These are phyloP conservation scores for Crotalus tigris DNA, from an alignment of 2,113 vertebrate genomes.

Conservation along the genomic window DNA sequence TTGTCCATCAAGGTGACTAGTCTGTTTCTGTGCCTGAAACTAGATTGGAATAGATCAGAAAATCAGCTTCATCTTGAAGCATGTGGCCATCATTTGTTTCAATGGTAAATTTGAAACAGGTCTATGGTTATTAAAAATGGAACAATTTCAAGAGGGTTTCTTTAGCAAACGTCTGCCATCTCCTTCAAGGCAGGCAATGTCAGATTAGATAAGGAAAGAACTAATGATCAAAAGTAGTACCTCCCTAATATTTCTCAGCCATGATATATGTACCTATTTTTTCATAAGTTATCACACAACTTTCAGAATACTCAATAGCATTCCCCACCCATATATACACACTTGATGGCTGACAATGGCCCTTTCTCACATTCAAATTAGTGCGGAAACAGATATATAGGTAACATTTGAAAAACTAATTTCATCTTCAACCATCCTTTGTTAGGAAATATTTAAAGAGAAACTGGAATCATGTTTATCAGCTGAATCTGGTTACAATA, in stretches of 20 bases:
- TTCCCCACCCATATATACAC: neutral
- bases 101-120: neutral
- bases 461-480: neutral
- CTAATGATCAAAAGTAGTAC: neutral
- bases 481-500: neutral
- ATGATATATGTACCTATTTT: neutral
- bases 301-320: neutral
- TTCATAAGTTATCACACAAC: neutral
- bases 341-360: neutral
- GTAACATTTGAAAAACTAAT: neutral
- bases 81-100: neutral
- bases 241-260: neutral
- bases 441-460: neutral
- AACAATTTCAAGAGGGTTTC: neutral
- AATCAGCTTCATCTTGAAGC: neutral
- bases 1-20: neutral
- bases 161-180: neutral
- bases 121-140: neutral
- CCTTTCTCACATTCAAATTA: neutral
- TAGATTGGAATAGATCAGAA: neutral
- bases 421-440: neutral
- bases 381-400: neutral
- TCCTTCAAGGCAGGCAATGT: neutral
- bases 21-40: neutral
- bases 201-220: neutral